Evolutionary conservation across 2,113 vertebrate genomes (phyloP).

Genomic region (Albula glossodonta): DNA sequence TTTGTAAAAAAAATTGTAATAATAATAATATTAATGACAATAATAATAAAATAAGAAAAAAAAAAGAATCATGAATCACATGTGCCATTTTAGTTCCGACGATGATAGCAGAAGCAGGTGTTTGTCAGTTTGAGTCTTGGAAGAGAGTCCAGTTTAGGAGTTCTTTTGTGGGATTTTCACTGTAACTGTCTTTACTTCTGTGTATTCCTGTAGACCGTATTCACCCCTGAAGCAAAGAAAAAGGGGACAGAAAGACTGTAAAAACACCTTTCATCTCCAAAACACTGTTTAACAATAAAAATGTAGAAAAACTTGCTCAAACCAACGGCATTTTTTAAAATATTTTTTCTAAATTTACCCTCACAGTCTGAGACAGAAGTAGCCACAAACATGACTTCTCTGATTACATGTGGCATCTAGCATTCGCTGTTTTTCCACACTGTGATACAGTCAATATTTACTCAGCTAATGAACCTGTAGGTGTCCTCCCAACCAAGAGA

Average conservation of each 20-base stretch:
- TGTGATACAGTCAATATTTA: no score
- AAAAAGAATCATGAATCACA: slow-evolving; percentile 11
- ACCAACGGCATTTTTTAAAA: no score
- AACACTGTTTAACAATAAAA: not conserved
- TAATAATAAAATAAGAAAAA: not conserved
- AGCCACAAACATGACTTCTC: no score
- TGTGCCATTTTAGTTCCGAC: not conserved
- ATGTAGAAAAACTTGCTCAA: not conserved
- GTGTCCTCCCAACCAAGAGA: no score
- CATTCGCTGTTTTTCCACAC: no score
- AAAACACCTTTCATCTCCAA: not conserved
- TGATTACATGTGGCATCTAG: no score
- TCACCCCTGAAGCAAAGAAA: slow-evolving; percentile 72
- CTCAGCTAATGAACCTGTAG: no score
- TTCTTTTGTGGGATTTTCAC: slow-evolving; percentile 86
- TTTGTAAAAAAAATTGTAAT: not conserved
- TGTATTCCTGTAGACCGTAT: slow-evolving; percentile 84
- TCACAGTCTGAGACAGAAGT: no score
- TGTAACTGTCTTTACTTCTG: slow-evolving; percentile 85
- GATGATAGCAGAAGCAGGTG: not conserved
- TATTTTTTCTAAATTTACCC: no score
- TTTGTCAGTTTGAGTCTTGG: not conserved
- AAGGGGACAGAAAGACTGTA: not conserved
- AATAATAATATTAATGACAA: not conserved
- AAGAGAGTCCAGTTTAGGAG: slow-evolving; percentile 64